phyloP scores from a whole-genome alignment of 2,113 vertebrate genomes.

The Camelus dromedarius region DNA sequence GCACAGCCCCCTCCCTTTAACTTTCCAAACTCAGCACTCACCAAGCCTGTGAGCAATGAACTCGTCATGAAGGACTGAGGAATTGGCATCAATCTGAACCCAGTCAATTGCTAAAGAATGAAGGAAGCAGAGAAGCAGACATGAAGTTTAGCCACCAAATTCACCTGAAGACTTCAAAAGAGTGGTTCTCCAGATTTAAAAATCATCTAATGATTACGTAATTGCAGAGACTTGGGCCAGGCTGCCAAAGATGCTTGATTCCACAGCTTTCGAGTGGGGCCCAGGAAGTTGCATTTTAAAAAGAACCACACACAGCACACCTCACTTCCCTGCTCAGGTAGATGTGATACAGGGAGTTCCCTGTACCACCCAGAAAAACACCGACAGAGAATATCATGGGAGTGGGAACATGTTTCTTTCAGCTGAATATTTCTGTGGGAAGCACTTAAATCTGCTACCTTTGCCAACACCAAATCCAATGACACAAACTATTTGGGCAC shows the following conservation, averaged over 20 bases:
- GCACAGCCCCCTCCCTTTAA: neutral
- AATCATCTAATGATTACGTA: neutral
- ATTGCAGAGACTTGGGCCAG: neutral
- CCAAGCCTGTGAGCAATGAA: constrained; percentile 98
- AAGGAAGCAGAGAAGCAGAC: constrained; percentile 8
- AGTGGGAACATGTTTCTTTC: neutral
- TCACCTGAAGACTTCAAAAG: neutral
- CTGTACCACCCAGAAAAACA: neutral
- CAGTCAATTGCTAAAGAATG: constrained; percentile 95
- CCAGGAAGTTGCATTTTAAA: neutral
- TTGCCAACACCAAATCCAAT: neutral
- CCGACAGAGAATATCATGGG: neutral
- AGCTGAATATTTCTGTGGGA: neutral
- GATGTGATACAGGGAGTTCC: neutral
- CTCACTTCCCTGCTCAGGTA: neutral
- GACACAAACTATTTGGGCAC: neutral
- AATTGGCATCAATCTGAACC: constrained; percentile 99
- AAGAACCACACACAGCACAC: neutral
- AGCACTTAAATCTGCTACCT: neutral
- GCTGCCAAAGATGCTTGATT: neutral
- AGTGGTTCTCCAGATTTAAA: neutral
- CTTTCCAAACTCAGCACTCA: constrained; percentile 84
- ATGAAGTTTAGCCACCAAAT: neutral
- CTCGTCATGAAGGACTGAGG: constrained; percentile 98
- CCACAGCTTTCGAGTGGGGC: neutral